A percentile compares a stretch with the other conserved stretches of the same genome.
phyloP scores from a whole-genome alignment of 2,113 vertebrate species.

The Pogona vitticeps region DNA sequence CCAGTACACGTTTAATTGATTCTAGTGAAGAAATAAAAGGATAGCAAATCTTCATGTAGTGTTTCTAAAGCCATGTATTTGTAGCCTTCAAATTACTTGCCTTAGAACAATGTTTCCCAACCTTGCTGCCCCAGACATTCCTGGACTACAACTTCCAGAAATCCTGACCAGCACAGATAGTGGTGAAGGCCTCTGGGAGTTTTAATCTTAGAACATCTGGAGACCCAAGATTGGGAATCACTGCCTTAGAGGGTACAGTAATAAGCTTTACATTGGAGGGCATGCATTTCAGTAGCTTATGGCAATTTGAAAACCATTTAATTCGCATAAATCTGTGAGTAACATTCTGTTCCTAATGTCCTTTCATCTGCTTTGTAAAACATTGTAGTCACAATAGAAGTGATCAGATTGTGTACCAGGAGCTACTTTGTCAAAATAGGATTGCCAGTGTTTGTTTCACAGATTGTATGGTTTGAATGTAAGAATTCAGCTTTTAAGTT shows the following conservation, averaged over 20 bases:
- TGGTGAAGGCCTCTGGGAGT: too few species aligned
- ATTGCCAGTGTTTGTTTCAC: conserved; percentile 18
- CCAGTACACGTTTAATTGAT: not conserved
- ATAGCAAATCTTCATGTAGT: not conserved
- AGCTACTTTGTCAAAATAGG: not conserved
- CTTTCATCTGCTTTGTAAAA: not conserved
- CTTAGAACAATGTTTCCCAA: not conserved
- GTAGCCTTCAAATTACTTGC: conserved; percentile 12
- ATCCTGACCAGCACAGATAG: too few species aligned
- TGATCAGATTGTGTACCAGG: conserved; percentile 24
- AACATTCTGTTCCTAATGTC: not conserved
- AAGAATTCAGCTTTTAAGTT: not conserved
- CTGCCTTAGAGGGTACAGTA: not conserved
- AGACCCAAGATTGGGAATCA: too few species aligned
- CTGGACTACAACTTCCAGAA: too few species aligned
- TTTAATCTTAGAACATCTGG: too few species aligned
- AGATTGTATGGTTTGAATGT: conserved; percentile 27
- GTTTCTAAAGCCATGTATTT: conserved; percentile 1
- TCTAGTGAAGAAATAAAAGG: not conserved
- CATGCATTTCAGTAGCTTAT: not conserved
- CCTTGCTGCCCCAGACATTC: too few species aligned
- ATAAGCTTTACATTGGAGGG: not conserved
- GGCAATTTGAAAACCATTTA: conserved; percentile 13
- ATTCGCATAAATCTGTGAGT: not conserved
- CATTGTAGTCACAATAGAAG: not conserved